Conservation (phyloP, 2,888 invertebrate genomes). For the Strigamia transsilvanica region DNA sequence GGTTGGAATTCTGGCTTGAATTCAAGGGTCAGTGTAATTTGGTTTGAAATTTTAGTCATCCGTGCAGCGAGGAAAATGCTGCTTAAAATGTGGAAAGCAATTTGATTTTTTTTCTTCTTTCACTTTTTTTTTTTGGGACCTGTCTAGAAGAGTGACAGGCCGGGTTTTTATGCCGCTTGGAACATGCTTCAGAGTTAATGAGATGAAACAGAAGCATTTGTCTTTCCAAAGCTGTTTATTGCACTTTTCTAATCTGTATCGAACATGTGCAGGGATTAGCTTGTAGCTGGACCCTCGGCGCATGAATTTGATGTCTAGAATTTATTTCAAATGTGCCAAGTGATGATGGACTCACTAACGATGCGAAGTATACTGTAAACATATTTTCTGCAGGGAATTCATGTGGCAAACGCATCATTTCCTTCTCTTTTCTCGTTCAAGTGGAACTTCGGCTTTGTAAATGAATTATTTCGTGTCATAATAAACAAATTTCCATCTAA, state of each 20-base stretch:
- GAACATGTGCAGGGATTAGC: background rate
- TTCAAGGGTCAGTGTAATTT: conserved; percentile 18
- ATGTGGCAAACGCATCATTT: background rate
- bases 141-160: background rate
- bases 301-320: background rate
- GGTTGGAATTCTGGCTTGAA: background rate
- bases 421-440: background rate
- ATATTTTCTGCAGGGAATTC: background rate
- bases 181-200: background rate
- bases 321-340: conserved; percentile 13
- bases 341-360: background rate
- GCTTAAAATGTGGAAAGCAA: background rate
- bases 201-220: conserved; percentile 38
- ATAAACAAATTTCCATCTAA: background rate
- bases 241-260: conserved; percentile 14
- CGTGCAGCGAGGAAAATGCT: background rate
- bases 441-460: background rate
- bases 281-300: background rate
- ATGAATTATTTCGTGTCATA: background rate
- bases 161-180: background rate
- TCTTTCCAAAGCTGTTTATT: background rate
- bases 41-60: conserved; percentile 33
- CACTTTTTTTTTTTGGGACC: background rate
- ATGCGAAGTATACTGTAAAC: background rate
- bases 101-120: background rate